phyloP scores from a whole-genome alignment of 2,797 vertebrate species.

The Sphenodon punctatus region DNA sequence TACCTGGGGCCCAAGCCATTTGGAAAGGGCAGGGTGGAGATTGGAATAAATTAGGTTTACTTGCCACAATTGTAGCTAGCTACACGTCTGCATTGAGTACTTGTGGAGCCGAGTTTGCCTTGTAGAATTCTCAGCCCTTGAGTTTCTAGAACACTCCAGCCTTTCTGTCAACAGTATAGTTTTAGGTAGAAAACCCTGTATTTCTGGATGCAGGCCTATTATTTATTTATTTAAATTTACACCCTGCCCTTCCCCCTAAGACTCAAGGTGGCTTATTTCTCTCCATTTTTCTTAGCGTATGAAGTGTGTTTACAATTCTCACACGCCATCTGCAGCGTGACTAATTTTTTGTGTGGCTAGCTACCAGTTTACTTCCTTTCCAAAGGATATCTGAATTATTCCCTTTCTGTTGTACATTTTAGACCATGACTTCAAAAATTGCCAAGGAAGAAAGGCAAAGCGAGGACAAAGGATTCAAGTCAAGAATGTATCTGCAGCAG shows the following conservation, averaged over 20 bases:
- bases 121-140: too few relatives aligned
- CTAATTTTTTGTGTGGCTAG: neutral
- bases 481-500: neutral
- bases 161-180: too few relatives aligned
- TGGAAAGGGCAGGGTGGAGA: too few relatives aligned
- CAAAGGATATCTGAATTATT: neutral
- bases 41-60: too few relatives aligned
- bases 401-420: neutral
- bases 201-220: neutral
- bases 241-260: too few relatives aligned
- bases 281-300: neutral
- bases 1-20: too few relatives aligned
- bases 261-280: neutral
- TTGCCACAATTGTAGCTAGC: too few relatives aligned
- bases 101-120: too few relatives aligned
- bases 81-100: too few relatives aligned
- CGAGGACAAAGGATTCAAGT: neutral
- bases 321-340: neutral
- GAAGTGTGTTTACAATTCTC: neutral
- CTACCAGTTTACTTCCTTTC: neutral
- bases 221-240: too few relatives aligned
- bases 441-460: conserved; percentile 4
- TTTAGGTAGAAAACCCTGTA: neutral
- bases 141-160: too few relatives aligned
- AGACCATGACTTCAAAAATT: conserved; percentile 4